These are phyloP conservation scores for Rhabdomys pumilio DNA, from an alignment of 2,797 vertebrate genomes.

Conservation along the genomic window DNA sequence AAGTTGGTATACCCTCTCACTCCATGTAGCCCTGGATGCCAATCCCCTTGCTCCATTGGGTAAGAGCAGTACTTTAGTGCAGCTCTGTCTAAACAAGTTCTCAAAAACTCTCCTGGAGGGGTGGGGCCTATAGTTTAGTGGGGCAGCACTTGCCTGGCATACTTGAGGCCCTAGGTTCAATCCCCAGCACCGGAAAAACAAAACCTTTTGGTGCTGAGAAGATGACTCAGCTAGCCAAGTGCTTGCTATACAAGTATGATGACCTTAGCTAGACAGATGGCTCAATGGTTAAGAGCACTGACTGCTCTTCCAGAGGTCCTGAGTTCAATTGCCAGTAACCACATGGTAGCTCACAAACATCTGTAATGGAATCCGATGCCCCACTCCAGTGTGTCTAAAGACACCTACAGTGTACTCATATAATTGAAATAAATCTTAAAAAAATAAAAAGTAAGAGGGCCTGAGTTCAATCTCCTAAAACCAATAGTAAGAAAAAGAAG, in stretches of 20 bases:
- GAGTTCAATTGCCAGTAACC: not conserved
- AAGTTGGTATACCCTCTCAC: not conserved
- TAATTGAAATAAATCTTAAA: no score
- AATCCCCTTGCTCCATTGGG: not conserved
- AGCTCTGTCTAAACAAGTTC: not conserved
- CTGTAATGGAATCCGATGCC: no score
- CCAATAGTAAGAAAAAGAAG: no score
- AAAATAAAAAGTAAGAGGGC: no score
- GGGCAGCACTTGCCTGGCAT: not conserved
- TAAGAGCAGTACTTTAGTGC: not conserved
- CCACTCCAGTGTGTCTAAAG: no score
- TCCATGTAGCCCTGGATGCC: not conserved
- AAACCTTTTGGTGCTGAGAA: not conserved
- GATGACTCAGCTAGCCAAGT: not conserved
- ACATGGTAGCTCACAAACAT: no score
- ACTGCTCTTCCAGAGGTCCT: not conserved
- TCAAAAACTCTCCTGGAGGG: not conserved
- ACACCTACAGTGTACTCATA: no score
- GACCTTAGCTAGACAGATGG: not conserved
- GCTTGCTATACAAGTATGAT: not conserved
- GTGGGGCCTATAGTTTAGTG: not conserved
- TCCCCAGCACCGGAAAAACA: not conserved
- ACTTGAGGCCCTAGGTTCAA: not conserved
- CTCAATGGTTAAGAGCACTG: not conserved
- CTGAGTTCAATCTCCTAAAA: not conserved